Percentiles rank a stretch among this genome's conserved stretches.
Conservation (phyloP, 2,113 vertebrate genomes). For the Semnornis frantzii region DNA sequence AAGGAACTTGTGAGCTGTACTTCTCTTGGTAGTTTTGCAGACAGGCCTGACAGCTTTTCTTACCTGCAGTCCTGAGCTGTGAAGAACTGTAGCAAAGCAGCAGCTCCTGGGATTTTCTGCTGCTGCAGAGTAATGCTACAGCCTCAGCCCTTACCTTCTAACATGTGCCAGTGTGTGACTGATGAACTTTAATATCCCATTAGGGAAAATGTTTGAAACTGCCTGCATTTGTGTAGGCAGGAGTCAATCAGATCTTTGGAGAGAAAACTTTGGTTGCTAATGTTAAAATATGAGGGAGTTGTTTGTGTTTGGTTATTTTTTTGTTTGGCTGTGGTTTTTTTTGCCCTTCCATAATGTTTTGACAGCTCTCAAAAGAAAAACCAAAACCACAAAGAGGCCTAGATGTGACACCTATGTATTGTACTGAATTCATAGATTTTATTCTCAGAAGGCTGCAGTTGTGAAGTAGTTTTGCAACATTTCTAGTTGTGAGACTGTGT, state of each 20-base stretch:
- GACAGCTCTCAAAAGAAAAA: not conserved
- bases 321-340: not conserved
- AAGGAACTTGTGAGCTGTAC: not conserved
- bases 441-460: not conserved
- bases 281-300: not conserved
- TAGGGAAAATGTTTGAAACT: not conserved
- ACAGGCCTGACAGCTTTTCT: not conserved
- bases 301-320: too few relatives aligned
- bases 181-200: not conserved
- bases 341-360: not conserved
- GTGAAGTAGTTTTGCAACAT: not conserved
- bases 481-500: not conserved
- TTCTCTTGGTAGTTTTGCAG: not conserved
- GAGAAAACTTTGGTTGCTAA: not conserved
- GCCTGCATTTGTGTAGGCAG: not conserved
- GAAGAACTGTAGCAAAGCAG: not conserved
- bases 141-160: not conserved
- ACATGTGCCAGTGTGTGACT: not conserved
- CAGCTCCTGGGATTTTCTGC: not conserved
- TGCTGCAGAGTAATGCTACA: not conserved
- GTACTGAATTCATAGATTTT: not conserved
- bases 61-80: not conserved
- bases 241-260: not conserved
- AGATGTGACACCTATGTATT: not conserved
- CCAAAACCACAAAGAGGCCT: too few relatives aligned